Base-by-base conservation (phyloP, 2,797 vertebrate genomes). In the Pelodytes ibericus region DNA sequence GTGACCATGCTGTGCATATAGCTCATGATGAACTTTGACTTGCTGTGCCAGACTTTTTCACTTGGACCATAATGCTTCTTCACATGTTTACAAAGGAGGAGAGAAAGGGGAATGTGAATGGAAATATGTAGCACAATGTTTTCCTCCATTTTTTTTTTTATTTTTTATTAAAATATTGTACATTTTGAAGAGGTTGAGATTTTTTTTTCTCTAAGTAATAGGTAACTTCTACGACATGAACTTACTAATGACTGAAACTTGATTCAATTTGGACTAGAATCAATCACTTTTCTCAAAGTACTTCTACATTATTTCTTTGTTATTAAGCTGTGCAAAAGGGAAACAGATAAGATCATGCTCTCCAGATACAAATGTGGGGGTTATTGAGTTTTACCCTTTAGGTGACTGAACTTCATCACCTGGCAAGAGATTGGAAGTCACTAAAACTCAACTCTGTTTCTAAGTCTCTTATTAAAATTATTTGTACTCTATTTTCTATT, bases 1-100 rank as follows among this genome's bases (percentile, higher is more conserved):
- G 97, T 64, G 97, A 99, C 89, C 94, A 98, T 0, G 92, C 95
- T 44, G 90, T 99, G 76, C 91, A 92, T 84, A 92, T 95, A 72
- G 86, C 91, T 0, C 96, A 95, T 0, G 96, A 98, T 39, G 97
- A 99, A 82, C 94, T 99, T 77, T 99, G 93, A 98, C 15, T 57
- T 72, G 41, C 57, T 44, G 36, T 31, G 31, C 39, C 11, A 9
- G 11, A 15, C 36, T 20, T 69, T 49, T 36, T 27, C 15, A 33
- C 11, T 62, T 64, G 64, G 47, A 33, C 47, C 64, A 36, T 47
- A 56, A 63, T 26, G 25, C 22, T 56, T 79, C 18, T 56, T 73
- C 22, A 66, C 30, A 49, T 75, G 56, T 75, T 75, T 75, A 68
- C 47, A 74, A 41, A 68, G 16, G 44, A 61, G 9, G 20, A 36